Conservation (phyloP, 1,140 invertebrate genomes). For the Drosophila nasuta region DNA sequence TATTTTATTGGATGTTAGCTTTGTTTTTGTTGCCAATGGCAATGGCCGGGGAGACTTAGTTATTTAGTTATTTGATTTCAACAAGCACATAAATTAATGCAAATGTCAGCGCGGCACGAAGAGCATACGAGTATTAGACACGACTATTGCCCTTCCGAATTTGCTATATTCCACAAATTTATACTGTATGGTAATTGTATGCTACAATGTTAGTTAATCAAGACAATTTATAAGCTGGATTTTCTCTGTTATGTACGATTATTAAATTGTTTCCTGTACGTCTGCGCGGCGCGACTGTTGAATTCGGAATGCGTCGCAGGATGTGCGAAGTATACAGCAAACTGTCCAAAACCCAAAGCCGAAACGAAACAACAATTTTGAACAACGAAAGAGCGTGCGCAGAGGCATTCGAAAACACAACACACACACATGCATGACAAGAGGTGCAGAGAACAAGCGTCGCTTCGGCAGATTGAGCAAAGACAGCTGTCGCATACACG, state of each 20-base stretch:
- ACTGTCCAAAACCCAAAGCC: slow-evolving; percentile 2
- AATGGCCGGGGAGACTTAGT: slow-evolving; percentile 45
- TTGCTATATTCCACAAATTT: background rate
- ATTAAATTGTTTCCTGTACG: slow-evolving; percentile 41
- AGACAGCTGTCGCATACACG: slow-evolving; percentile 55
- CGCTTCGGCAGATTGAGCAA: background rate
- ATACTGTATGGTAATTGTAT: background rate
- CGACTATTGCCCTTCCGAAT: background rate
- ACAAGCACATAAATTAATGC: slow-evolving; percentile 67
- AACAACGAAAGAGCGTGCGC: slow-evolving; percentile 52
- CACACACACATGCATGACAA: slow-evolving; percentile 5
- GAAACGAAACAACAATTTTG: slow-evolving; percentile 6
- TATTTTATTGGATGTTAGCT: slow-evolving; percentile 36
- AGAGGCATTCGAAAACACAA: slow-evolving; percentile 43
- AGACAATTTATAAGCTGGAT: slow-evolving; percentile 19
- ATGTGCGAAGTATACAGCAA: slow-evolving; percentile 17
- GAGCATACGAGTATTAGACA: background rate
- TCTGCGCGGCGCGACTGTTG: slow-evolving; percentile 61
- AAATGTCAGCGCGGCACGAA: slow-evolving; percentile 44
- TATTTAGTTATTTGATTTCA: slow-evolving; percentile 50
- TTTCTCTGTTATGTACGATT: slow-evolving; percentile 2
- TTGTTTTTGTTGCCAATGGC: slow-evolving; percentile 71
- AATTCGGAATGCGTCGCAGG: slow-evolving; percentile 47
- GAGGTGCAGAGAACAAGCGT: too few relatives aligned
- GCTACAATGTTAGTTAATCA: slow-evolving; percentile 6